These are phyloP conservation scores for Sarotherodon lohbergeri DNA, from an alignment of 2,113 vertebrate genomes.

Conservation along the genomic window DNA sequence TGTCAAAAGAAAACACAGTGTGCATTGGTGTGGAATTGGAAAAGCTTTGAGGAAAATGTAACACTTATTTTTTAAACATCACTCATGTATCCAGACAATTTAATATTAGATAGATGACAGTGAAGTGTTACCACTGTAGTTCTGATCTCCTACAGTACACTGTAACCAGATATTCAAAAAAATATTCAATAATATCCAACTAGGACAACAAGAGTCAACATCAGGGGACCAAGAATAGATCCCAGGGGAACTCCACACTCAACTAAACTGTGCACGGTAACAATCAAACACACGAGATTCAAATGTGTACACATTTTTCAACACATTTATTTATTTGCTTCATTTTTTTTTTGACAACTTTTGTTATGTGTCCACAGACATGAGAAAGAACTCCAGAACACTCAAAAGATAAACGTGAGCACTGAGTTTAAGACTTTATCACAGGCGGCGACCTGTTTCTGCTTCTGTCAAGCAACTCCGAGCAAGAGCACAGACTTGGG, in stretches of 20 bases:
- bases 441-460: constrained; percentile 31
- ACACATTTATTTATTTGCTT: constrained; percentile 73
- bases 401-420: constrained; percentile 71
- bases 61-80: not conserved
- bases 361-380: constrained; percentile 78
- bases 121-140: not conserved
- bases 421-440: constrained; percentile 67
- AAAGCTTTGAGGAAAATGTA: not conserved
- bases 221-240: not conserved
- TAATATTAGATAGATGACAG: not conserved
- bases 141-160: not conserved
- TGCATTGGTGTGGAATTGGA: not conserved
- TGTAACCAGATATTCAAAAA: not conserved
- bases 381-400: constrained; percentile 74
- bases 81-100: not conserved
- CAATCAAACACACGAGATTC: constrained; percentile 14
- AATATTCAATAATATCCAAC: not conserved
- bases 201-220: not conserved
- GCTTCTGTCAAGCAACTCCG: constrained; percentile 25
- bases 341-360: constrained; percentile 67
- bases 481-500: constrained; percentile 19
- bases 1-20: not conserved
- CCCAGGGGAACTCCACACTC: not conserved
- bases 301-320: constrained; percentile 74
- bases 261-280: not conserved